phyloP scores from a whole-genome alignment of 2,113 vertebrate species.

The Isichthys henryi region DNA sequence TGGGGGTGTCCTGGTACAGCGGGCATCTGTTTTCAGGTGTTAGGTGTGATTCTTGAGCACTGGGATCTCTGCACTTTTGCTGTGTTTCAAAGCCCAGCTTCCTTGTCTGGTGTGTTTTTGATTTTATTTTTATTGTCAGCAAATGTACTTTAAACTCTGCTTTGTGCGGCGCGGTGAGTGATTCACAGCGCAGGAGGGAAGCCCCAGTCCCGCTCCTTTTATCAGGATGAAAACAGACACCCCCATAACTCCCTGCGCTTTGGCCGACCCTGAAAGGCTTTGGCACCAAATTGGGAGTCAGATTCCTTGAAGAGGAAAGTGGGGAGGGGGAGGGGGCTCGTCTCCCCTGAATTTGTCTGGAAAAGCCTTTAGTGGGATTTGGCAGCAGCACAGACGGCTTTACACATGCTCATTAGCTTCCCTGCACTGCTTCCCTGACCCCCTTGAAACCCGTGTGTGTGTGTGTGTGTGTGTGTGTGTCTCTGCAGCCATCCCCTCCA shows the following conservation, averaged over 20 bases:
- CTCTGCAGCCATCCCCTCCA: not conserved
- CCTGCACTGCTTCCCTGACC: conserved; percentile 36
- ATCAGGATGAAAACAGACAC: conserved; percentile 61
- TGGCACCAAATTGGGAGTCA: conserved; percentile 61
- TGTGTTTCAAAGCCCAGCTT: not conserved
- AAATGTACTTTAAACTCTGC: conserved; percentile 34
- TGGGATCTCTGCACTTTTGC: not conserved
- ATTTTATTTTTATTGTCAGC: conserved; percentile 23
- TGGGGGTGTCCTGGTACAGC: not conserved
- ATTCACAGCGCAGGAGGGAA: conserved; percentile 32
- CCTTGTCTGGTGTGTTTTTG: not conserved
- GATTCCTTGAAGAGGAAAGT: conserved; percentile 63
- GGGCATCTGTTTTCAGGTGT: not conserved
- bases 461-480: conserved; percentile 19
- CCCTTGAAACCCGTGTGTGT: conserved; percentile 10
- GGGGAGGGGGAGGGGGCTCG: conserved; percentile 7
- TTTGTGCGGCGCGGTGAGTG: conserved; percentile 28
- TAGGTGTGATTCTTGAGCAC: not conserved
- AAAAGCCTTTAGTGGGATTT: conserved; percentile 61
- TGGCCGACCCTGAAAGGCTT: conserved; percentile 62
- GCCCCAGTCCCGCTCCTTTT: conserved; percentile 27
- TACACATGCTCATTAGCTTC: conserved; percentile 50
- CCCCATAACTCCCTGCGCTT: conserved; percentile 51
- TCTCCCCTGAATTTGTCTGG: conserved; percentile 61
- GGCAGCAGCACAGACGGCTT: conserved; percentile 56